Base-by-base conservation (phyloP, 2,797 vertebrate species). In the Chromis chromis region DNA sequence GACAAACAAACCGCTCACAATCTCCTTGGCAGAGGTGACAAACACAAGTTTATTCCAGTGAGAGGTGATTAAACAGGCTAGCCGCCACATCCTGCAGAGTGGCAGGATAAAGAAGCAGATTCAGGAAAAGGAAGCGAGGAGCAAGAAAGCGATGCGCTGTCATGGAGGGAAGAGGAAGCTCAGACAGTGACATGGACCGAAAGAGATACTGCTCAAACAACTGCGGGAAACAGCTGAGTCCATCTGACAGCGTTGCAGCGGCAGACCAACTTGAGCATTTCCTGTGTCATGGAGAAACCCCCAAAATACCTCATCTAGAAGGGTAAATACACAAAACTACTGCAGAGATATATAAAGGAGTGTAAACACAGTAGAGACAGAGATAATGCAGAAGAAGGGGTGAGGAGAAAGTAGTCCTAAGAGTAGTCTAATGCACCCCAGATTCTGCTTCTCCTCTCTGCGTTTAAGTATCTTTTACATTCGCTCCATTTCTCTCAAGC, bases 221-320 rank as follows among this genome's bases (percentile, higher is more conserved):
- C 78, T 71, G 65, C 0, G 27, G 67, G 74, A 74, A 82, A 70
- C 75, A 68, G 72, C 78, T 76, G 87, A 84, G 67, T 39, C 28
- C 77, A 66, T 77, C 63, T 69, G 81, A 89, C 83, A 76, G 78
- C 66, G 86, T 85, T 76, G 84, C 68, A 67, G 78, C 27, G 11
- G 39, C 31, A 64, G 13, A 54, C 39, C 56, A 9, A 50, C 61
- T 22, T 69, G 74, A 44, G 60, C 61, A 55, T 49, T 85, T 88
- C 83, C 83, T 86, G 71, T 70, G 48, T 79, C 25, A 21, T 44
- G 25, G 4, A 42, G 55, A 78, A 56, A 76, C 65, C 69, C 70
- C 65, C 25, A 14, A 67, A 53, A 65, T 54, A 31, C 12, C 6
- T 57, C 31, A 59, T 42, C 22, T 44, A 49, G 39, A 54, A 5